Base-by-base conservation (phyloP, 2,113 vertebrate species). In the Ramphastos sulfuratus region DNA sequence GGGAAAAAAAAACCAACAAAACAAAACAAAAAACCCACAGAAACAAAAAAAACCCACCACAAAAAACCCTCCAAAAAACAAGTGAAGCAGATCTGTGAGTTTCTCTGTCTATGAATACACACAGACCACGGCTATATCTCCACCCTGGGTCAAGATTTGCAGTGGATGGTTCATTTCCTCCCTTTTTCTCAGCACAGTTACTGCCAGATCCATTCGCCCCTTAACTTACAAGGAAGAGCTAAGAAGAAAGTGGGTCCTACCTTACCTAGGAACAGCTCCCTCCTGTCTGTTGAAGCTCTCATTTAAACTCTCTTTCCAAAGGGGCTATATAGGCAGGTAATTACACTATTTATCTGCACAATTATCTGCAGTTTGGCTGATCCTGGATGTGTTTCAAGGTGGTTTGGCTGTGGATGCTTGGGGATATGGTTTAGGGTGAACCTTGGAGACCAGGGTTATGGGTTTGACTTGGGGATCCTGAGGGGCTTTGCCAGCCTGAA, bases 111-210 rank as follows among this genome's bases (percentile, higher is more conserved):
- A 63, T 33, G 77, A 67, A 90, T 71, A 35, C 61, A 81, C 20
- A 61, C 2, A 8, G 8, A 89, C 21, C 19, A 33, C 63, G 37
- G 63, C 72, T 63, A n/a, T 28, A 88, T 92, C 55, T 82, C 76
- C 55, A 90, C 59, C 85, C 54, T 74, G 56, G 80, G 63, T 82
- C 92, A 82, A 64, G 80, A 93, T 81, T 89, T 91, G 42, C 42
- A 89, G 52, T 56, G 39, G 35, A 48, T 52, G 19, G 69, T 42
- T 52, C 28, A 44, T 70, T 83, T 85, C 28, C 60, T 88, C 28
- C 7, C n/a, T 15, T 90, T 70, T 81, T 28, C 31, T 89, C 46
- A 87, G 75, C 44, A 69, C 39, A 9, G 61, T 71, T 93, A 76
- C 54, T 79, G 52, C 37, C 52, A 92, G 48, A 52, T 60, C 33